Percentiles rank a stretch among this genome's conserved stretches.
phyloP scores from a whole-genome alignment of 2,888 invertebrate genomes.

The Hydroisotoma schaefferi region DNA sequence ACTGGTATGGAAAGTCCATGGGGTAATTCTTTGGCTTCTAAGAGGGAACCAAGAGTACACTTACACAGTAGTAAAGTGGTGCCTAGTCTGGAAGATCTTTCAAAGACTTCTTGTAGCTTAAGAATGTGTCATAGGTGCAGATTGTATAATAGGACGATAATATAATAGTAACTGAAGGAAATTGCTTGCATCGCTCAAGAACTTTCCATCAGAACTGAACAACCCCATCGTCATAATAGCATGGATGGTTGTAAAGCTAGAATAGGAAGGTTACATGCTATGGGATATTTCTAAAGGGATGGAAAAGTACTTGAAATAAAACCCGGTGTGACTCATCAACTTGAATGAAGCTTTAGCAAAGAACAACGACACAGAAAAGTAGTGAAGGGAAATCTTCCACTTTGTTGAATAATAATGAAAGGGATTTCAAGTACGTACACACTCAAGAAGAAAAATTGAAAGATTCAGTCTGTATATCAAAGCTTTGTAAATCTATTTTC shows the following conservation, averaged over 20 bases:
- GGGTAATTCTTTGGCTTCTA: constrained; percentile 4
- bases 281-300: background rate
- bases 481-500: background rate
- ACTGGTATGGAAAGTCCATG: too few relatives aligned
- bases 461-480: background rate
- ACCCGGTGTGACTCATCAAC: constrained; percentile 6
- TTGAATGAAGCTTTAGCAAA: background rate
- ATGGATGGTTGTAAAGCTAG: too few relatives aligned
- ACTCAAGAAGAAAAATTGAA: background rate
- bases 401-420: background rate
- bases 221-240: background rate
- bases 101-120: background rate
- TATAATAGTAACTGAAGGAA: too few relatives aligned
- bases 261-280: too few relatives aligned
- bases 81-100: background rate
- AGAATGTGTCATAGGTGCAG: background rate
- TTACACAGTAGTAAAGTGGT: background rate
- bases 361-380: too few relatives aligned
- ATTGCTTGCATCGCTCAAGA: constrained; percentile 4
- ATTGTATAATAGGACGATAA: background rate
- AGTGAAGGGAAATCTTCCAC: too few relatives aligned
- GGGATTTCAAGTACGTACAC: background rate
- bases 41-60: too few relatives aligned
- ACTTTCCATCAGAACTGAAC: constrained; percentile 3
- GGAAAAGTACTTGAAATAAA: background rate